Conservation (phyloP, 2,113 vertebrate genomes). For the Meles meles region DNA sequence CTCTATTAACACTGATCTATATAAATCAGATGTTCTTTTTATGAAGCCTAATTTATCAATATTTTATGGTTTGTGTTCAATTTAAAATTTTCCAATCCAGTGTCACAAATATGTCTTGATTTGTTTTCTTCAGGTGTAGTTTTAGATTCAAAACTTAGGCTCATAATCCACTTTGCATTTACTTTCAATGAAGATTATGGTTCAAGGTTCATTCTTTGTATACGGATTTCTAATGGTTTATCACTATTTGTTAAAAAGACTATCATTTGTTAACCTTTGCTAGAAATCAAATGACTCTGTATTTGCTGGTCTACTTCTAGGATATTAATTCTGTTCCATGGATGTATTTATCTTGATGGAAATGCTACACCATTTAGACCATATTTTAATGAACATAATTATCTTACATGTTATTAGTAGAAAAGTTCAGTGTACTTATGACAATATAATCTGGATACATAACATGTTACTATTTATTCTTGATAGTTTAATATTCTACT, state of each 20-base stretch:
- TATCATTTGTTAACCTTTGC: not conserved
- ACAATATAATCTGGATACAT: not conserved
- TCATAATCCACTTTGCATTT: not conserved
- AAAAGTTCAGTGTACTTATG: not conserved
- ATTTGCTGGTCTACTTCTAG: not conserved
- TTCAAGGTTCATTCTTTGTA: not conserved
- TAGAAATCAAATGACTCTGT: not conserved
- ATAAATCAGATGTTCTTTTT: not conserved
- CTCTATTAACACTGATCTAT: not conserved
- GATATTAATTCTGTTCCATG: not conserved
- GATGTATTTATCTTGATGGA: not conserved
- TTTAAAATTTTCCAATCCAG: not conserved
- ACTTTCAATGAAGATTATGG: not conserved
- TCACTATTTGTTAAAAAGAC: not conserved
- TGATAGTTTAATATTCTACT: not conserved
- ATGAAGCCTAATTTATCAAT: not conserved
- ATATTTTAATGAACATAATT: not conserved
- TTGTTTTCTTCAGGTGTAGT: not conserved
- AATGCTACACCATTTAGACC: not conserved
- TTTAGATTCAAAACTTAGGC: not conserved
- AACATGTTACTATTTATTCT: not conserved
- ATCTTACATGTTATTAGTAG: not conserved
- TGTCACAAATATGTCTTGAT: not conserved
- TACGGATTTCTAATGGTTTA: not conserved
- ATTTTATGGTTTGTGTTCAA: not conserved